phyloP scores from a whole-genome alignment of 1,140 invertebrate genomes.

The Heliconius himera region DNA sequence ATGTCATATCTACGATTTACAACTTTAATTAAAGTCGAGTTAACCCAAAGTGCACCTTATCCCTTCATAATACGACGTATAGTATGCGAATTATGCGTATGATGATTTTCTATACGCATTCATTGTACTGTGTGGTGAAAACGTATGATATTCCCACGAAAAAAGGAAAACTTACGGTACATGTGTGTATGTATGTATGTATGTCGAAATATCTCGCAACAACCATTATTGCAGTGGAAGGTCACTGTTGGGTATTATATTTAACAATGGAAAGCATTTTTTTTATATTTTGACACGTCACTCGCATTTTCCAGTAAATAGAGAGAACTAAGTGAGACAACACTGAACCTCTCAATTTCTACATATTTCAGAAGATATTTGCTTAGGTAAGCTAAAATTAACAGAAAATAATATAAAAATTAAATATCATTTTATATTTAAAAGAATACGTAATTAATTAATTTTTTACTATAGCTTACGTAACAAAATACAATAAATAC shows the following conservation, averaged over 20 bases:
- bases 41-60: constrained; percentile 39
- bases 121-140: constrained; percentile 74
- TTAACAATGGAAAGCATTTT: background rate
- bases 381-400: too few species aligned
- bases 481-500: background rate
- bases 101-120: constrained; percentile 55
- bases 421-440: background rate
- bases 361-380: too few species aligned
- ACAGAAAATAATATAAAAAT: too few species aligned
- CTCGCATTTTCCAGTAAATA: background rate
- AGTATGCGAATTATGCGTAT: constrained; percentile 38
- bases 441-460: background rate
- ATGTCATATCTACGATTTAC: constrained; percentile 46
- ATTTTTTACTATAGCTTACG: background rate
- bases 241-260: background rate
- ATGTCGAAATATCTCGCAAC: constrained; percentile 67
- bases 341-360: too few species aligned
- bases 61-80: constrained; percentile 35
- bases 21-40: constrained; percentile 32
- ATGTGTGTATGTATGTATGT: constrained; percentile 1
- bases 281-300: background rate
- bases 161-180: constrained; percentile 74
- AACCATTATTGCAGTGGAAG: constrained; percentile 24
- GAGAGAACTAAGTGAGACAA: background rate
- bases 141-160: constrained; percentile 74